Conservation (phyloP, 2,888 invertebrate species). For the Netelia fuscicornis region DNA sequence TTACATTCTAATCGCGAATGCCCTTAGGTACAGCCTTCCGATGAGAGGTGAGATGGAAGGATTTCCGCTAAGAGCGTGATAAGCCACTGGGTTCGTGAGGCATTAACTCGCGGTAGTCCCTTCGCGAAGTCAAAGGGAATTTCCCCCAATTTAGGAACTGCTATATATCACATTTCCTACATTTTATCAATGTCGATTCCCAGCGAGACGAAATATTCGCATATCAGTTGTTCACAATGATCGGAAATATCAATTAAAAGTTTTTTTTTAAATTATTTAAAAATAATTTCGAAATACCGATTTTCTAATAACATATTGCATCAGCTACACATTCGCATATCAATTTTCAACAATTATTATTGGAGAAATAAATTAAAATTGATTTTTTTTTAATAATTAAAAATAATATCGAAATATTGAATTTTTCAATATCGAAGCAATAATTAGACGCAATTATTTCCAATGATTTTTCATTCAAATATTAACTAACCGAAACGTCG, state of each 20-base stretch:
- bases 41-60: slow-evolving; percentile 12
- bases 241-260: background rate
- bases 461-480: no score
- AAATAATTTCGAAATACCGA: background rate
- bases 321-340: background rate
- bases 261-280: background rate
- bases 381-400: background rate
- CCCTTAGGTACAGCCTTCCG: slow-evolving; percentile 4
- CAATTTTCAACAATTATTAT: background rate
- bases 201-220: background rate
- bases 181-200: background rate
- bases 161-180: background rate
- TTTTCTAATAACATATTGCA: no score
- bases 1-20: slow-evolving; percentile 22
- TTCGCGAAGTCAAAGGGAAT: slow-evolving; percentile 33
- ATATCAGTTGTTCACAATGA: background rate
- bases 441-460: no score
- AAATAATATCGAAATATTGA: background rate
- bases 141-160: slow-evolving; percentile 1
- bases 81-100: slow-evolving; percentile 28
- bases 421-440: no score
- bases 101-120: slow-evolving; percentile 22
- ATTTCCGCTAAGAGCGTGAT: slow-evolving; percentile 19
- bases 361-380: background rate
- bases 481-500: no score